phyloP scores from a whole-genome alignment of 1,140 invertebrate genomes.

The Drosophila virilis region DNA sequence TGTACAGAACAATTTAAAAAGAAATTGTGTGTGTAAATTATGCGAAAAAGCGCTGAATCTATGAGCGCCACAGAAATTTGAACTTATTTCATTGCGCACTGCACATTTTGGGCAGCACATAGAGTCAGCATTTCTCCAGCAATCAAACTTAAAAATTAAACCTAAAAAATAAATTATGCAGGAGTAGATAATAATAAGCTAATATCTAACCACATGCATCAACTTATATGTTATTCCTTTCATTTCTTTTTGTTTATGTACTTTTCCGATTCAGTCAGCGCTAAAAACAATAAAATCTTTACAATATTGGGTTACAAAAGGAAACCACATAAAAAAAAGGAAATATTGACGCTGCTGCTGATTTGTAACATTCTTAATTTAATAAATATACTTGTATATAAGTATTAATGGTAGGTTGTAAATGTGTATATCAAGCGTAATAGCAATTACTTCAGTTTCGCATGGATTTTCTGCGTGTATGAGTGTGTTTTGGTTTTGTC shows the following conservation, averaged over 20 bases:
- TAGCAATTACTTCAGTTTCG: slow-evolving; percentile 73
- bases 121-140: slow-evolving; percentile 26
- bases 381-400: slow-evolving; percentile 18
- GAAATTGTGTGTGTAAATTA: slow-evolving; percentile 15
- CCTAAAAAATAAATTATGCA: slow-evolving; percentile 60
- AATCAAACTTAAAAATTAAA: slow-evolving; percentile 24
- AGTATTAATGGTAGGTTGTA: slow-evolving; percentile 15
- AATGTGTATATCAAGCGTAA: slow-evolving; percentile 72
- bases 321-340: slow-evolving; percentile 42
- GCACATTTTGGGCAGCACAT: slow-evolving; percentile 35
- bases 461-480: slow-evolving; percentile 51
- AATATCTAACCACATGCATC: slow-evolving; percentile 50
- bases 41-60: slow-evolving; percentile 34
- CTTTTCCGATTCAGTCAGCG: slow-evolving; percentile 55
- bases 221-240: slow-evolving; percentile 47
- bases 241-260: slow-evolving; percentile 27
- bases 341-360: slow-evolving; percentile 15
- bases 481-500: slow-evolving; percentile 69
- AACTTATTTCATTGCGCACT: slow-evolving; percentile 26
- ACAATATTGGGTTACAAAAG: slow-evolving; percentile 30
- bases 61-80: slow-evolving; percentile 19
- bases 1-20: slow-evolving; percentile 50
- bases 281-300: slow-evolving; percentile 27
- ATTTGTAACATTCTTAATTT: slow-evolving; percentile 3
- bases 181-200: slow-evolving; percentile 51